phyloP scores from a whole-genome alignment of 2,888 invertebrate genomes.

The Liodrosophila aerea region DNA sequence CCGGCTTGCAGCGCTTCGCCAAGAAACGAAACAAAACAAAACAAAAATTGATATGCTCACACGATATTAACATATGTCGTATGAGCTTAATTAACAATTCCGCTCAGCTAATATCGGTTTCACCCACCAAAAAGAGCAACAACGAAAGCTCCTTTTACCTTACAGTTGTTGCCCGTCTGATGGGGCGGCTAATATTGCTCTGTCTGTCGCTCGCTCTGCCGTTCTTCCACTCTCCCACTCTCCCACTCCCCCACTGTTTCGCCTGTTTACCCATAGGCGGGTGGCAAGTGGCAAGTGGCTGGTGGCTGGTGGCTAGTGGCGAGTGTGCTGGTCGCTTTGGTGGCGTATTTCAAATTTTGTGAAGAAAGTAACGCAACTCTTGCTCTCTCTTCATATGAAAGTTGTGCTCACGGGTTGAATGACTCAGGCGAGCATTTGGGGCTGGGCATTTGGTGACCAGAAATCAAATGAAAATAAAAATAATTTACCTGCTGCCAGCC shows the following conservation, averaged over 20 bases:
- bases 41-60: constrained; percentile 21
- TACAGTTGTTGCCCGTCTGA: background rate
- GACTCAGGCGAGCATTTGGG: constrained; percentile 54
- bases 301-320: constrained; percentile 1
- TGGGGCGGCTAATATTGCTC: too few species aligned
- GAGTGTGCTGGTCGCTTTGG: background rate
- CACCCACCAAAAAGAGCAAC: constrained; percentile 67
- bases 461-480: constrained; percentile 61
- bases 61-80: constrained; percentile 64
- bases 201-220: too few species aligned
- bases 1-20: constrained; percentile 40
- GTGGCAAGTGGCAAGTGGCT: constrained; percentile 25
- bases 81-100: constrained; percentile 78
- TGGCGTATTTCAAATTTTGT: constrained; percentile 61
- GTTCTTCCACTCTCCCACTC: too few species aligned
- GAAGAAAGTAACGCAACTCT: constrained; percentile 56
- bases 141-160: constrained; percentile 65
- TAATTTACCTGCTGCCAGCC: constrained; percentile 28
- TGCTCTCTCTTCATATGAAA: constrained; percentile 45
- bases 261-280: constrained; percentile 12
- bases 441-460: constrained; percentile 37
- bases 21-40: background rate
- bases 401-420: constrained; percentile 64
- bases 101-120: constrained; percentile 79
- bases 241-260: background rate